phyloP scores from a whole-genome alignment of 2,113 vertebrate genomes.

The Elephantulus edwardii region DNA sequence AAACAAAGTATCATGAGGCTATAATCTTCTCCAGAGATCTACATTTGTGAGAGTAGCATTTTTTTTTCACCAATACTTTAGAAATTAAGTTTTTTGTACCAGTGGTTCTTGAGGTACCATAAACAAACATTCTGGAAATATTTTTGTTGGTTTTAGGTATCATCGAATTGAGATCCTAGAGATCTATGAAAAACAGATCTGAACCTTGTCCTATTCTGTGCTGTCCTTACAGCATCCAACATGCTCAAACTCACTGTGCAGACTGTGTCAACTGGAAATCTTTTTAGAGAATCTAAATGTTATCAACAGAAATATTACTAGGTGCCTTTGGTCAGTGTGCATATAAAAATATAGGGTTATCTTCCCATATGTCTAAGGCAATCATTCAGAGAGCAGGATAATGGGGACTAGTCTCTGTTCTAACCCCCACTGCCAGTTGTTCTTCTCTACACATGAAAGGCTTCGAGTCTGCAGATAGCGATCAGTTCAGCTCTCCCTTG shows the following conservation, averaged over 20 bases:
- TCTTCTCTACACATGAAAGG: neutral
- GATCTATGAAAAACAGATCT: too few relatives aligned
- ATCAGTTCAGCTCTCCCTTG: neutral
- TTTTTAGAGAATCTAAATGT: conserved; percentile 60
- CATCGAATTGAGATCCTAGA: too few relatives aligned
- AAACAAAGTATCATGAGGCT: conserved; percentile 70
- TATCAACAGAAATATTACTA: neutral
- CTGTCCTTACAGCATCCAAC: too few relatives aligned
- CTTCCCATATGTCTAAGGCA: neutral
- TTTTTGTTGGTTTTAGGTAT: too few relatives aligned
- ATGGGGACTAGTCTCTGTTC: neutral
- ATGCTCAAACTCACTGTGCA: too few relatives aligned
- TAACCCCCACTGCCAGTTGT: neutral
- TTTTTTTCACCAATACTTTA: conserved; percentile 71
- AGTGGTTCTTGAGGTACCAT: conserved; percentile 64
- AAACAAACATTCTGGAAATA: conserved; percentile 65
- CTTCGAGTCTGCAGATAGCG: neutral
- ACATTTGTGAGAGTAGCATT: conserved; percentile 69
- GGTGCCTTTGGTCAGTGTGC: neutral
- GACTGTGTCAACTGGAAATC: too few relatives aligned
- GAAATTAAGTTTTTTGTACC: conserved; percentile 67
- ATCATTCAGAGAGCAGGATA: neutral
- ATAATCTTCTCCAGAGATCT: conserved; percentile 69
- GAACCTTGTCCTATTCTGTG: too few relatives aligned
- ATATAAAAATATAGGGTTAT: neutral